Percentiles rank a stretch among this genome's conserved stretches.
Evolutionary conservation across 2,888 invertebrate genomes (phyloP).

Genomic region (Mayetiola destructor): DNA sequence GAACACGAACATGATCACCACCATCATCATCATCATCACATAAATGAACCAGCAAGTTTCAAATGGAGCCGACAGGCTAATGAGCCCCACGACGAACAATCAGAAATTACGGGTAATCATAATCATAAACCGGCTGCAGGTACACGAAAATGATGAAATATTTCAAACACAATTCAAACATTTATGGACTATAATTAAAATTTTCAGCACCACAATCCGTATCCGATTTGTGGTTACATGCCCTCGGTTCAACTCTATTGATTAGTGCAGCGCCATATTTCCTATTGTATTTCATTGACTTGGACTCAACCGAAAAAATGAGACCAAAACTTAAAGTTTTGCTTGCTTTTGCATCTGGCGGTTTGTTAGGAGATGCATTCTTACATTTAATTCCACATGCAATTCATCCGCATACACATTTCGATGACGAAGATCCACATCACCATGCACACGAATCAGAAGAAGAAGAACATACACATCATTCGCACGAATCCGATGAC

Average conservation of each 20-base stretch:
- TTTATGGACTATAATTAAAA: background rate
- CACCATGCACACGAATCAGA: conserved; percentile 40
- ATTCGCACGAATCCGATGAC: conserved; percentile 62
- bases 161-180: background rate
- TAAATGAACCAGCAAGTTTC: conserved; percentile 49
- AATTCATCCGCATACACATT: conserved; percentile 41
- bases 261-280: conserved; percentile 93
- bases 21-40: conserved; percentile 22
- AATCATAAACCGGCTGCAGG: background rate
- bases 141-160: background rate
- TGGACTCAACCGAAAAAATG: conserved; percentile 72
- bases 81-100: conserved; percentile 24
- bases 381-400: conserved; percentile 98
- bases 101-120: background rate
- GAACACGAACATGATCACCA: conserved; percentile 18
- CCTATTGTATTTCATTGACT: conserved; percentile 81
- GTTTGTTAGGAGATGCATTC: conserved; percentile 95
- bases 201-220: conserved; percentile 5
- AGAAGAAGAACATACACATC: conserved; percentile 42
- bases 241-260: conserved; percentile 76
- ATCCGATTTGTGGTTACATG: conserved; percentile 56
- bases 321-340: conserved; percentile 79
- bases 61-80: conserved; percentile 72
- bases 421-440: conserved; percentile 40
- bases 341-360: conserved; percentile 86